Evolutionary conservation across 2,797 vertebrate species (phyloP), one percentile per base, ranked within the genome.

Genomic region (Salmo trutta): DNA sequence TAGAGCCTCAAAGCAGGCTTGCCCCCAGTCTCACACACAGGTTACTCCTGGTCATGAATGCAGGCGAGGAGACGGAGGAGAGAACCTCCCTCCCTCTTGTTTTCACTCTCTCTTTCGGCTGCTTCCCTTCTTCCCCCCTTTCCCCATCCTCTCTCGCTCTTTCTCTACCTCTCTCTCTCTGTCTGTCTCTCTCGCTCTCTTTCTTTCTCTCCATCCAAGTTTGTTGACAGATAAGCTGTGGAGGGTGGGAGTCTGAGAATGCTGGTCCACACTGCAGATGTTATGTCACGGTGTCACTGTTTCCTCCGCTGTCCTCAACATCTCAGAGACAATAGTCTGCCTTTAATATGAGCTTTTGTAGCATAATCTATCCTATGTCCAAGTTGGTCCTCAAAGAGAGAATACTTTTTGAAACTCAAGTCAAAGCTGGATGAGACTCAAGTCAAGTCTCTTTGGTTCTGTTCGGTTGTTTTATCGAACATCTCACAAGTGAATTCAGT

Each of bases 201-300:
- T 12, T 47, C 41, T 14, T 3, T 47, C 41, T 47, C 10, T 47
- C 12, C 41, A 47, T 62, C 56, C 56, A 62, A n/a, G n/a, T 62
- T 62, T 19, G 19, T n/a, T n/a, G 17, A n/a, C 56, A 62, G 56
- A n/a, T 62, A 7, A 0, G 4, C n/a, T 59, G 56, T 59, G 19
- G n/a, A n/a, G 8, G 19, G n/a, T 62, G n/a, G 56, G 7, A 6
- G n/a, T 47, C 41, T 47, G 41, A 47, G 10, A 47, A 47, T 47
- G 41, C 41, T 66, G 33, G 68, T 62, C 6, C 2, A 62, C 56
- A 21, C 5, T 19, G 56, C n/a, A 59, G n/a, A 59, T 59, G 56
- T 65, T 85, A 12, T 47, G 56, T 59, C 6, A 59, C n/a, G 10
- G 5, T 59, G 56, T 59, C 19, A 62, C n/a, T 62, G n/a, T 62